These are phyloP conservation scores for Ageneiosus marmoratus DNA, from an alignment of 2,113 vertebrate species.

Conservation along the genomic window DNA sequence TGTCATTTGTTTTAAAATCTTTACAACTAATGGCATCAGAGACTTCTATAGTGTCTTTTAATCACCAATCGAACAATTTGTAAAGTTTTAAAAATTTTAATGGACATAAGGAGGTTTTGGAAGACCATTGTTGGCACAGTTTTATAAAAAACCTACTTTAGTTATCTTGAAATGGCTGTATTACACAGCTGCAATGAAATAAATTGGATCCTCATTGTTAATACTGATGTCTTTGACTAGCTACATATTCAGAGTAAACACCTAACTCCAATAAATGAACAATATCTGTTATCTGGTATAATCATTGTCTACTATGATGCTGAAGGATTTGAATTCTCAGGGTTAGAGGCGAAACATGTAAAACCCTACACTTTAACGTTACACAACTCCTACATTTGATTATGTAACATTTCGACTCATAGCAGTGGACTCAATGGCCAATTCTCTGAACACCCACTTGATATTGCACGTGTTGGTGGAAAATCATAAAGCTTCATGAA, in stretches of 20 bases:
- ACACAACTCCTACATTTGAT: background rate
- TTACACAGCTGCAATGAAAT: background rate
- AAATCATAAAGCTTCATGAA: background rate
- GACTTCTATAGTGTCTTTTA: background rate
- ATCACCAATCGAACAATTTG: background rate
- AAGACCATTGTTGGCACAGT: background rate
- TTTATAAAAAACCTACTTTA: background rate
- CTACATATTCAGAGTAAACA: background rate
- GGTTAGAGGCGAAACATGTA: background rate
- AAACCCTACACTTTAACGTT: background rate
- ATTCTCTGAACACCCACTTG: background rate
- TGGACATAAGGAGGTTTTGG: background rate
- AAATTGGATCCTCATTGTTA: background rate
- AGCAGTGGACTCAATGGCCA: background rate
- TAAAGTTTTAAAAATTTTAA: background rate
- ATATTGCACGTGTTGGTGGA: background rate
- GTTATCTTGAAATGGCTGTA: background rate
- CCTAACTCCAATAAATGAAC: background rate
- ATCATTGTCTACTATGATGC: background rate
- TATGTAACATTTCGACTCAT: background rate
- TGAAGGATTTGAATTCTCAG: background rate
- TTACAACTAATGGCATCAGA: background rate
- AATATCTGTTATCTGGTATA: background rate
- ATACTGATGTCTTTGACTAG: background rate
- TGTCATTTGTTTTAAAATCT: background rate